These are phyloP conservation scores for Hemicentrotus pulcherrimus DNA, from an alignment of 35 echinoderm and acorn worm genomes.

Conservation along the genomic window DNA sequence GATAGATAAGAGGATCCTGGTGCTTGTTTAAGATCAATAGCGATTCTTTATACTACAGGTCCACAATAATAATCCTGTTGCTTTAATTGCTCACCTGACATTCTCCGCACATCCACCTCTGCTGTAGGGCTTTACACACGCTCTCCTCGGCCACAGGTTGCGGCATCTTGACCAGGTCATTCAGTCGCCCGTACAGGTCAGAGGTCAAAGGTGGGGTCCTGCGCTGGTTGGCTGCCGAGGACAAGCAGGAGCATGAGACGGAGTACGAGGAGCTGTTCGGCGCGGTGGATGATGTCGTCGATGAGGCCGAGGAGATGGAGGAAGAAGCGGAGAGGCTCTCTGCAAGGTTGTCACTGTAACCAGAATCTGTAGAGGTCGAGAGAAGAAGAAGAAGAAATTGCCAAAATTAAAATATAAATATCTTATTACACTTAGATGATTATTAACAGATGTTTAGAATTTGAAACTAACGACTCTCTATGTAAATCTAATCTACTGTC, in stretches of 20 bases:
- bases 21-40: too few species aligned
- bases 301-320: conserved; percentile 20
- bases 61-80: too few species aligned
- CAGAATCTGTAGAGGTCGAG: conserved; percentile 1
- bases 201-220: neutral
- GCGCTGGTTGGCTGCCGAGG: neutral
- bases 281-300: neutral
- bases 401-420: too few species aligned
- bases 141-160: neutral
- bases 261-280: conserved; percentile 32
- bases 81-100: neutral
- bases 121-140: neutral
- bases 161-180: conserved; percentile 46
- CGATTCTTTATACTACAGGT: too few species aligned
- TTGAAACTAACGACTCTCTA: too few species aligned
- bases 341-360: conserved; percentile 43
- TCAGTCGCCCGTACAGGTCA: conserved; percentile 4
- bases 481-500: too few species aligned
- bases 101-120: conserved; percentile 43
- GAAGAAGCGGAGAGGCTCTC: conserved; percentile 35
- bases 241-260: neutral
- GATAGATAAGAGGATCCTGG: too few species aligned
- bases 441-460: too few species aligned
- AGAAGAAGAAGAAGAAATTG: neutral
- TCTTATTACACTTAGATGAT: too few species aligned